Conservation (phyloP, 2,888 invertebrate genomes). For the Mesoligia furuncula region DNA sequence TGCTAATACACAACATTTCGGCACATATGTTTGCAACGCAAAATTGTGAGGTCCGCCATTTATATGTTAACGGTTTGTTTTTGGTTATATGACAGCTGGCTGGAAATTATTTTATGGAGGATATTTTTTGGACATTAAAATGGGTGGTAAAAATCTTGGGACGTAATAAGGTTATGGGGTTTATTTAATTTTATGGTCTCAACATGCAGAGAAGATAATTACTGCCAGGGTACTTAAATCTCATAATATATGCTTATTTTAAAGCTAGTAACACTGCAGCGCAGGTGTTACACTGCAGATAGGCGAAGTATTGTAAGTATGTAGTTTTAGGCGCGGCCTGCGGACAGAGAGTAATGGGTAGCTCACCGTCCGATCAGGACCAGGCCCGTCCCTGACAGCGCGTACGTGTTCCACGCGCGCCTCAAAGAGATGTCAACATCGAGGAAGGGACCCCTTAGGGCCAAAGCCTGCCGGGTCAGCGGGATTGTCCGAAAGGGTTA, state of each 20-base stretch:
- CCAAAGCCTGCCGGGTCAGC: too few relatives aligned
- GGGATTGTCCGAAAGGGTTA: too few relatives aligned
- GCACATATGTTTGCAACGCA: slow-evolving; percentile 39
- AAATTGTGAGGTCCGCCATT: slow-evolving; percentile 35
- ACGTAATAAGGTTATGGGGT: neutral
- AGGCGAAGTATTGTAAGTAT: neutral
- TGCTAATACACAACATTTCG: slow-evolving; percentile 61
- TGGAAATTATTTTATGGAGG: slow-evolving; percentile 9
- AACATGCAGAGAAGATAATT: neutral
- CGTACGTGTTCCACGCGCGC: too few relatives aligned
- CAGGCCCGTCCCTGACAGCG: too few relatives aligned
- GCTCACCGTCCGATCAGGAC: too few relatives aligned
- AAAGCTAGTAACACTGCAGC: neutral
- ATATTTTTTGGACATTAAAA: slow-evolving; percentile 21
- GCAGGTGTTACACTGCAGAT: neutral
- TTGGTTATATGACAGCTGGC: slow-evolving; percentile 33
- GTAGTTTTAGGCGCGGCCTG: too few relatives aligned
- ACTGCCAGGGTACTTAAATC: neutral
- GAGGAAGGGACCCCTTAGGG: too few relatives aligned
- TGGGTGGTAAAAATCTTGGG: slow-evolving; percentile 18
- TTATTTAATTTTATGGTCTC: slow-evolving; percentile 6
- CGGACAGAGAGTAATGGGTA: too few relatives aligned
- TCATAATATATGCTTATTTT: neutral
- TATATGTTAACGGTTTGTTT: slow-evolving; percentile 45
- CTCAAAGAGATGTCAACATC: too few relatives aligned